phyloP scores from a whole-genome alignment of 2,888 invertebrate genomes.

The Tineola bisselliella region DNA sequence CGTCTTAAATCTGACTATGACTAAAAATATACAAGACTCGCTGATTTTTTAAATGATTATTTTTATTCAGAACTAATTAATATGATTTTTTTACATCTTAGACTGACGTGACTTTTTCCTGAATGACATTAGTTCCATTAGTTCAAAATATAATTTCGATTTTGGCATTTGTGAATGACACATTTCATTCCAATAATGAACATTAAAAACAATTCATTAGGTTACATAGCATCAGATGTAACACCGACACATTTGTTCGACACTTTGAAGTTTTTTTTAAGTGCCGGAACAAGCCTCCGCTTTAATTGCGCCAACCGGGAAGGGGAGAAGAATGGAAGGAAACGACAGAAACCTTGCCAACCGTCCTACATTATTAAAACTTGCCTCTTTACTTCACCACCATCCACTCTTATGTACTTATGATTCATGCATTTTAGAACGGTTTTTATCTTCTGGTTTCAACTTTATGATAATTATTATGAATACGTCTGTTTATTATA shows the following conservation, averaged over 20 bases:
- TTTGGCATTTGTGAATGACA: no score
- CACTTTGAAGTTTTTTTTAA: conserved; percentile 62
- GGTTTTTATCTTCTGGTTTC: not conserved
- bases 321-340: conserved; percentile 65
- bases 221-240: not conserved
- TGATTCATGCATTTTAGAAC: conserved; percentile 10
- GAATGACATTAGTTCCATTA: no score
- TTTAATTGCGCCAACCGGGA: conserved; percentile 65
- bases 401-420: conserved; percentile 39
- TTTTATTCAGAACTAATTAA: no score
- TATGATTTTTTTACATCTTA: no score
- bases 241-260: conserved; percentile 23
- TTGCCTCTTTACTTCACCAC: conserved; percentile 50
- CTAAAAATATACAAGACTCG: no score
- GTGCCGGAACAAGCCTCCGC: conserved; percentile 62
- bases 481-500: no score
- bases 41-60: no score
- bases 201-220: not conserved
- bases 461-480: no score
- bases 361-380: conserved; percentile 65
- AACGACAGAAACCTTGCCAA: conserved; percentile 55
- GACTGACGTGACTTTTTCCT: no score
- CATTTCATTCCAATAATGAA: no score
- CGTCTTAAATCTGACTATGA: no score
- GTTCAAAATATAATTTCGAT: no score